These are phyloP conservation scores for Tetraodon nigroviridis DNA, from an alignment of 2,113 vertebrate genomes.

Conservation along the genomic window DNA sequence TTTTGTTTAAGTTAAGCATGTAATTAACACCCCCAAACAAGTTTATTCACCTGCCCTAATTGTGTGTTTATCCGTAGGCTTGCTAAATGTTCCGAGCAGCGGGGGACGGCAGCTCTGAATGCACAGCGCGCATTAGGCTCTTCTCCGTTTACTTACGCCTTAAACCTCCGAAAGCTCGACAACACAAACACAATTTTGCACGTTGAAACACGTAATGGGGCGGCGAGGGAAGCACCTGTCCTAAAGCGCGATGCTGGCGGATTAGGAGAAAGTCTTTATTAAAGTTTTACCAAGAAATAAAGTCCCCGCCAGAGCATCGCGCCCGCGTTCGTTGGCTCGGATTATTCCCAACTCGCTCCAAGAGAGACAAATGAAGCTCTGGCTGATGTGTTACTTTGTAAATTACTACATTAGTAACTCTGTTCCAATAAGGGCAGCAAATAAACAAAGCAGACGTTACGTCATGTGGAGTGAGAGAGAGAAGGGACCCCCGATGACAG, in stretches of 20 bases:
- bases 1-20: slow-evolving; percentile 81
- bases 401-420: background rate
- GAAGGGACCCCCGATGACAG: slow-evolving; percentile 35
- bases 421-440: slow-evolving; percentile 59
- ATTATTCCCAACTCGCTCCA: no score
- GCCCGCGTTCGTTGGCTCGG: no score
- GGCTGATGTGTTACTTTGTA: background rate
- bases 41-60: slow-evolving; percentile 82
- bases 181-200: slow-evolving; percentile 44
- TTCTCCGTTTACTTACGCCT: slow-evolving; percentile 70
- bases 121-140: slow-evolving; percentile 64
- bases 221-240: no score
- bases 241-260: no score
- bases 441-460: slow-evolving; percentile 67
- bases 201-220: background rate
- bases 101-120: slow-evolving; percentile 69
- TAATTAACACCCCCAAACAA: slow-evolving; percentile 82
- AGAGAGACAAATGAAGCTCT: no score
- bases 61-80: slow-evolving; percentile 78
- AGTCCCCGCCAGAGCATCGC: no score
- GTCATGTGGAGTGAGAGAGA: slow-evolving; percentile 58
- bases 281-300: no score
- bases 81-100: slow-evolving; percentile 75
- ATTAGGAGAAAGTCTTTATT: no score
- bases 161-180: slow-evolving; percentile 52